A percentile compares a stretch with the other conserved stretches of the same genome.
Evolutionary conservation across 2,888 invertebrate species (phyloP).

Genomic region (Thereva unica): DNA sequence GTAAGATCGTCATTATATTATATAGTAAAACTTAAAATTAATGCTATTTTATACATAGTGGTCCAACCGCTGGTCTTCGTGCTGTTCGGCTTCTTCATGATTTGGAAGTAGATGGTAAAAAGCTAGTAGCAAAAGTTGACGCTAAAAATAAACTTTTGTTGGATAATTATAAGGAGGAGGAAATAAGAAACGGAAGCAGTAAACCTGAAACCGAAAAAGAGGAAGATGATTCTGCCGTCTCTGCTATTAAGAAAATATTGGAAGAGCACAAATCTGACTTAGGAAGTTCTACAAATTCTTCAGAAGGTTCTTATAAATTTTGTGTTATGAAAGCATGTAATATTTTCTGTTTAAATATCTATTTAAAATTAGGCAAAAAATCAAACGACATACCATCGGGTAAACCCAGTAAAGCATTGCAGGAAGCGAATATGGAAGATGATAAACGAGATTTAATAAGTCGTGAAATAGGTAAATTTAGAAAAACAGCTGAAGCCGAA

Average conservation of each 20-base stretch:
- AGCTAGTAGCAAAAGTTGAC: slow-evolving; percentile 94
- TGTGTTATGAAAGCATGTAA: neutral
- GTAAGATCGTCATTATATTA: slow-evolving; percentile 46
- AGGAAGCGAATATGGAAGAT: slow-evolving; percentile 91
- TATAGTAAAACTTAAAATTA: neutral
- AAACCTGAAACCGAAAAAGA: slow-evolving; percentile 64
- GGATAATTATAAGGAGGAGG: slow-evolving; percentile 87
- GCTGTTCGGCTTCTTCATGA: slow-evolving; percentile 93
- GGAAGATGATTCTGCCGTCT: slow-evolving; percentile 68
- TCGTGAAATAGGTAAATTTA: slow-evolving; percentile 95
- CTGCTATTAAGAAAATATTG: slow-evolving; percentile 78
- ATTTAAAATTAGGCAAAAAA: slow-evolving; percentile 9
- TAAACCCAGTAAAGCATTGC: slow-evolving; percentile 63
- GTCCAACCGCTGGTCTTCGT: slow-evolving; percentile 92
- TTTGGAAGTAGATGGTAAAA: slow-evolving; percentile 89
- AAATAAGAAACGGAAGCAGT: slow-evolving; percentile 63
- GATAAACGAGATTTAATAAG: slow-evolving; percentile 95
- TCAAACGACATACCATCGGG: slow-evolving; percentile 3
- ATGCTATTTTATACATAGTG: slow-evolving; percentile 52
- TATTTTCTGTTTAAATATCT: neutral
- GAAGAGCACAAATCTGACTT: slow-evolving; percentile 81
- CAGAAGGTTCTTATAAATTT: neutral
- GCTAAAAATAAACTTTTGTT: slow-evolving; percentile 94
- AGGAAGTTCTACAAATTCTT: slow-evolving; percentile 51
- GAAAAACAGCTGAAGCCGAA: slow-evolving; percentile 75